phyloP scores from a whole-genome alignment of 2,113 vertebrate species.

The Hyaena hyaena region DNA sequence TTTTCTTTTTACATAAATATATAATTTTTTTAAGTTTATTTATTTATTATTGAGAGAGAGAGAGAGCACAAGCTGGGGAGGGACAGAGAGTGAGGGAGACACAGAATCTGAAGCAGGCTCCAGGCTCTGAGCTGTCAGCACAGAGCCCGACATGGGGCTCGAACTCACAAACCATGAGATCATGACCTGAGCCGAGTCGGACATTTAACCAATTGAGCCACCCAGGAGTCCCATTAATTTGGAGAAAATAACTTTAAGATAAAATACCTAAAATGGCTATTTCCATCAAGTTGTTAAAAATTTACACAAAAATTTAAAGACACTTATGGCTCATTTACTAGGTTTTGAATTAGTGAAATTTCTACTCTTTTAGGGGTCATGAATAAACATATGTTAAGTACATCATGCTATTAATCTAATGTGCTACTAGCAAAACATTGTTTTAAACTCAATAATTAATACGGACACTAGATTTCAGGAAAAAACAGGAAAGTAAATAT shows the following conservation, averaged over 20 bases:
- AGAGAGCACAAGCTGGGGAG: too few species aligned
- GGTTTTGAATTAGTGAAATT: conserved; percentile 39
- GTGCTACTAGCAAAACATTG: not conserved
- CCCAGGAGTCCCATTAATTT: not conserved
- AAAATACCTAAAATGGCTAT: conserved; percentile 42
- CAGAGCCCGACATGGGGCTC: too few species aligned
- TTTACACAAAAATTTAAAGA: not conserved
- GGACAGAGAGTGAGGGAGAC: too few species aligned
- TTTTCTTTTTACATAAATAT: too few species aligned
- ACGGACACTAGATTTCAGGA: not conserved
- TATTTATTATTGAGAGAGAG: too few species aligned
- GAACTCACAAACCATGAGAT: too few species aligned
- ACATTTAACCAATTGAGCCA: too few species aligned
- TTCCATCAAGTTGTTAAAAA: conserved; percentile 41
- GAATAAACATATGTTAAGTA: not conserved
- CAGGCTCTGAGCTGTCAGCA: too few species aligned
- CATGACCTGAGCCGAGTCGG: too few species aligned
- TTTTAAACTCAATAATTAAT: not conserved
- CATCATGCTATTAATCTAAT: not conserved
- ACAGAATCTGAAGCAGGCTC: too few species aligned
- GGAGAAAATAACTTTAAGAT: conserved; percentile 11
- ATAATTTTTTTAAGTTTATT: too few species aligned
- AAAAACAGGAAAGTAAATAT: not conserved
- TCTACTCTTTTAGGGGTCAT: not conserved
- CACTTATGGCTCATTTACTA: not conserved